Evolutionary conservation across 2,797 vertebrate species (phyloP), one percentile per base, ranked within the genome.

Genomic region (Varecia variegata): DNA sequence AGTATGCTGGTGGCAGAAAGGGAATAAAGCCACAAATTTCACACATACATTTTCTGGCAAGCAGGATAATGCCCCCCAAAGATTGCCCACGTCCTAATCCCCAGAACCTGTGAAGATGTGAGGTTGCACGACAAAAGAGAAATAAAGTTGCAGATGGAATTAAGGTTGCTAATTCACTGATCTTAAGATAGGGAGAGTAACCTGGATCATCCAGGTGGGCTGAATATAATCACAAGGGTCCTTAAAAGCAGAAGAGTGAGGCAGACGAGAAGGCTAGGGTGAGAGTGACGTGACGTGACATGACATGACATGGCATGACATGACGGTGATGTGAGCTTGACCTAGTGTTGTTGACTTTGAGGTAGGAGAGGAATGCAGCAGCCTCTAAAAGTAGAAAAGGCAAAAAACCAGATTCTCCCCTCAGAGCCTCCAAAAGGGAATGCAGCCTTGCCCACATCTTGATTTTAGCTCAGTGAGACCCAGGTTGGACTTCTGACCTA

Each of bases 11-110:
- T 50, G 4, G 12, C 50, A 94, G 54, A 81, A 86, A 84, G 54
- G 40, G 17, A 93, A 89, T 20, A 65, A 65, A 94, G 54, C 54
- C 50, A 38, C 56, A 90, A 56, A 93, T 93, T 83, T 93, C 52
- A 91, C 52, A 74, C 30, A 54, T 27, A 65, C 1, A 60, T 13
- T 56, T 93, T 56, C 6, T 79, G 18, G 50, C 73, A 85, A 13
- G 25, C 8, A 77, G 47, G 71, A 77, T 27, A 67, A 70, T 4
- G 3, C 27, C 13, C 25, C 12, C n/a, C 60, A 62, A 71, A 52
- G 74, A 71, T 3, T 40, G 4, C 54, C n/a, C 17, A 38, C 13
- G 54, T 5, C 38, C 67, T 89, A 77, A 62, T 38, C 20, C 23
- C 12, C 27, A 82, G 32, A 54, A 50, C 8, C 35, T 52, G 10